Base-by-base conservation (phyloP, 2,113 vertebrate species). In the Gopherus evgoodei region DNA sequence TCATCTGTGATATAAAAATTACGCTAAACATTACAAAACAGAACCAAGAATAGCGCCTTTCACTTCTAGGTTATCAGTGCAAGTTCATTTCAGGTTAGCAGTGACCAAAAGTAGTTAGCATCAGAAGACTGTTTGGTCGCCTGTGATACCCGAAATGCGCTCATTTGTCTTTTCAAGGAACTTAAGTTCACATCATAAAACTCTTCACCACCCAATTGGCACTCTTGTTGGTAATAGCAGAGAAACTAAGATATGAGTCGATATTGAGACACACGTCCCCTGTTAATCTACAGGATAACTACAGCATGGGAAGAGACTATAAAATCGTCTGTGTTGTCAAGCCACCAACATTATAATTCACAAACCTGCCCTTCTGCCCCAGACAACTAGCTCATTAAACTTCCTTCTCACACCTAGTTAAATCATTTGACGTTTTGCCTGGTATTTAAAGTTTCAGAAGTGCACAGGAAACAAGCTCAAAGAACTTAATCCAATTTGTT, bases 31-130 rank as follows among this genome's bases (percentile, higher is more conserved):
- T 47, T 78, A 78, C 24, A 44, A 44, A 25, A 27, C 24, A 47
- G 42, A 47, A 78, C 24, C 11, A 11, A 69, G 87, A 94, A 44
- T 69, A 42, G 59, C 6, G 5, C 38, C 81, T 79, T 86, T 84
- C 29, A 42, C 57, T 78, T 29, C 49, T n/a, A 54, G 14, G 52
- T 62, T 31, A 88, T 42, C 1, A 6, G 38, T 50, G 81, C 75
- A 91, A 96, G 86, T 78, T 88, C 79, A 42, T 81, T 92, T 42
- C 44, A 57, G 62, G 89, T 83, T 47, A 86, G 52, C 57, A 90
- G 86, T 75, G 50, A 62, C 86, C 62, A 90, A 53, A 91, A 93
- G 84, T 80, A 92, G 87, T 50, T 93, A 89, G 50, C 38, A 95
- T 5, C 47, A 57, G 50, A 95, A 84, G 50, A 87, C 11, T 72